These are phyloP conservation scores for Cyrtodaria siliqua DNA, from an alignment of 2,888 invertebrate species.

Conservation along the genomic window DNA sequence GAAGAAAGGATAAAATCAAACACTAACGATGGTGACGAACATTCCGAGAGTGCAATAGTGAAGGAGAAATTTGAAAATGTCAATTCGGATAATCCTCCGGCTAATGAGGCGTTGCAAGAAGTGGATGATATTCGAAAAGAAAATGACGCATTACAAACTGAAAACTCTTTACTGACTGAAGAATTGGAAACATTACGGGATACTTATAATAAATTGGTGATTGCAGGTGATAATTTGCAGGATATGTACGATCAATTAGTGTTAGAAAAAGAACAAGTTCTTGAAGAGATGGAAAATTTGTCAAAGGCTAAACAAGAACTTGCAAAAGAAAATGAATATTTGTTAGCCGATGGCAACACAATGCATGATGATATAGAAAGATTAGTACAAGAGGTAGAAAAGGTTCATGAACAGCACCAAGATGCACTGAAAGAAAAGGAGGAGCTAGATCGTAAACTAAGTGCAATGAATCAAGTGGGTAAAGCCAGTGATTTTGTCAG, in stretches of 20 bases:
- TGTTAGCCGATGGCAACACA: conserved; percentile 77
- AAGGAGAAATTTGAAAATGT: conserved; percentile 26
- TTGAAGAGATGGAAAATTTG: conserved; percentile 67
- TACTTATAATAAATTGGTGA: conserved; percentile 72
- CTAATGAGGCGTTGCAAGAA: conserved; percentile 26
- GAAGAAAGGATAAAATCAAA: no score
- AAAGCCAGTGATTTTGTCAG: conserved; percentile 78
- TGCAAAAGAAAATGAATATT: conserved; percentile 77
- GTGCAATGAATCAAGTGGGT: conserved; percentile 70
- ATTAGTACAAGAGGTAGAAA: conserved; percentile 78
- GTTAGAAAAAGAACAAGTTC: conserved; percentile 72
- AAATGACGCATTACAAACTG: conserved; percentile 56
- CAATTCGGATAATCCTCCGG: conserved; percentile 35
- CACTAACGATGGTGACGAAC: conserved; percentile 3
- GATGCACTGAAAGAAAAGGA: conserved; percentile 71
- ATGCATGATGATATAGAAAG: conserved; percentile 81
- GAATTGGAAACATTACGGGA: conserved; percentile 74
- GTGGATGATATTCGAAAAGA: conserved; percentile 60
- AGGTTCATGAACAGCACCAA: conserved; percentile 76
- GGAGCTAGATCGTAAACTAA: conserved; percentile 71
- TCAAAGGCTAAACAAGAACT: conserved; percentile 70
- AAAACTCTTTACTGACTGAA: conserved; percentile 63
- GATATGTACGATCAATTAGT: conserved; percentile 73
- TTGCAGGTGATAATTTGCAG: conserved; percentile 81
- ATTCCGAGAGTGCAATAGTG: conserved; percentile 39